Percentiles rank a stretch among this genome's conserved stretches.
Evolutionary conservation across 1,140 invertebrate species (phyloP).

Genomic region (Drosophila obscura): DNA sequence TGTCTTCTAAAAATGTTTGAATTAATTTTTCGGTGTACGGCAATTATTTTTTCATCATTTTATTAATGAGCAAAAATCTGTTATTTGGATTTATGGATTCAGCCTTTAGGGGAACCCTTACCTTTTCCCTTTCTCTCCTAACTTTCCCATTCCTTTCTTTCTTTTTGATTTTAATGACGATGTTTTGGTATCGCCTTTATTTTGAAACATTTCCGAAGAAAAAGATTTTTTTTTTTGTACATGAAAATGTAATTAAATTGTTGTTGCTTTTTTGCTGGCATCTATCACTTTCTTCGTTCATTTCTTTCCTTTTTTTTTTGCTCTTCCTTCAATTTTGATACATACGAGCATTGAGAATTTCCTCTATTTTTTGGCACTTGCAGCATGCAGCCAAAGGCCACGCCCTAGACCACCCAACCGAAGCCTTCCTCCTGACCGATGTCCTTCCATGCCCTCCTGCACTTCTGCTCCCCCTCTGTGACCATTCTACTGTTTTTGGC

Average conservation of each 20-base stretch:
- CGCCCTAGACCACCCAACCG: constrained; percentile 6
- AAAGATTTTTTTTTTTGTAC: no score
- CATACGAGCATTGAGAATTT: constrained; percentile 5
- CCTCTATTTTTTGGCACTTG: constrained; percentile 43
- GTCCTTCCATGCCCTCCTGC: neutral
- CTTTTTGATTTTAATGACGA: neutral
- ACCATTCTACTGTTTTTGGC: constrained; percentile 22
- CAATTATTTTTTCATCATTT: no score
- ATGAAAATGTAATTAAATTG: neutral
- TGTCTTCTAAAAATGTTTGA: no score
- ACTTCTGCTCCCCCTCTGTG: neutral
- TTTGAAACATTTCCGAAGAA: no score
- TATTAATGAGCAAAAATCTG: no score
- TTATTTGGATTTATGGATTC: no score
- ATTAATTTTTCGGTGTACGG: no score
- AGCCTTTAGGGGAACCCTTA: no score
- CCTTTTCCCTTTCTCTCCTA: no score
- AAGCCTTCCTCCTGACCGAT: constrained; percentile 8
- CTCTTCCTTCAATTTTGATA: neutral
- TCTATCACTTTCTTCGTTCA: neutral
- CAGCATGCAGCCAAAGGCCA: constrained; percentile 20
- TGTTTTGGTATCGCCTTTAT: neutral
- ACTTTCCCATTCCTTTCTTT: neutral
- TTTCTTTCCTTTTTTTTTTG: neutral
- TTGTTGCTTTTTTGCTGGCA: constrained; percentile 18